Base-by-base conservation (phyloP, 2,888 invertebrate genomes). In the Hirtodrosophila histrioides region DNA sequence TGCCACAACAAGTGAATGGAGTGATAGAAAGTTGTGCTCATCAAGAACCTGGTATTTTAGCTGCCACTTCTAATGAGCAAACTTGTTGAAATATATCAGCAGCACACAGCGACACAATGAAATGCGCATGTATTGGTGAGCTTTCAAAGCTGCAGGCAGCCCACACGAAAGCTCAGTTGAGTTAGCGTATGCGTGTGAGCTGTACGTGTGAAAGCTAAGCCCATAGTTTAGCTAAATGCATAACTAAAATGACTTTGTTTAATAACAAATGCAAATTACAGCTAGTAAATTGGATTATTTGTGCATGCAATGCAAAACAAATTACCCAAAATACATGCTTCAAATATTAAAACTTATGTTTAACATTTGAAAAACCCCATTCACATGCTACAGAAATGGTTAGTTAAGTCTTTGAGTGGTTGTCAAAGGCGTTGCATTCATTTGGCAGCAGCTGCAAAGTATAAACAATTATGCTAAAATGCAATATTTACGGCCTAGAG, bases 401-500 rank as follows among this genome's bases (percentile, higher is more conserved):
- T 39, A 24, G 58, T 29, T 46, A 41, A 35, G 10, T 23, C 37
- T 54, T 45, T 17, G 40, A 68, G 27, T 45, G 11, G 33, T 35
- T 40, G 54, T 53, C 33, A 23, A 50, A 61, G 58, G 49, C 56
- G 70, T 66, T 66, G 46, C 60, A 56, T 61, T 51, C 54, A 54
- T 60, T 70, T 77, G 62, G 57, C 72, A 75, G 78, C 87, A 71
- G 79, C 71, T 82, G 79, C 68, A 69, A 65, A 79, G 64, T 62
- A 75, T 80, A 76, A 76, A 76, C 84, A 83, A 81, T 87, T 87
- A 87, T 79, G 86, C 68, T 86, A 76, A 86, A 82, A 83, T 85
- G 79, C 74, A 68, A 73, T 87, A 87, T 85, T 85, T 85, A 82
- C 73, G 75, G 65, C 68, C 78, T 57, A 65, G 23, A 69, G 82